Base-by-base conservation (phyloP, 2,113 vertebrate genomes). In the Entosphenus tridentatus region DNA sequence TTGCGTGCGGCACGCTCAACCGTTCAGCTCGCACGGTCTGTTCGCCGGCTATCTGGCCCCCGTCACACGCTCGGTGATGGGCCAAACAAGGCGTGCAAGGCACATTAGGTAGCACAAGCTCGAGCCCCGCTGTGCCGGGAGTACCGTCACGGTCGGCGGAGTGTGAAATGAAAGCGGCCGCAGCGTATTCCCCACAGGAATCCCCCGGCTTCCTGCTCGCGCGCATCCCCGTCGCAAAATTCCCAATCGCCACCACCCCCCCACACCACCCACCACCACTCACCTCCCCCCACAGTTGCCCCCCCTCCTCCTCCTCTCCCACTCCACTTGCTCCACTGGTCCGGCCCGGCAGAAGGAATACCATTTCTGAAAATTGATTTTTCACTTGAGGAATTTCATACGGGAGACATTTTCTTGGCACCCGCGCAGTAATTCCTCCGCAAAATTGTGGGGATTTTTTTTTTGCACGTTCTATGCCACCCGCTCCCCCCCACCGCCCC, bases 321-420 rank as follows among this genome's bases (percentile, higher is more conserved):
- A 7, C 39, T 39, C 39, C 39, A 39, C 39, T 39, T 39, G 39
- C 39, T 39, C 39, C 39, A 39, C 62, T 65, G 62, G 62, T n/a
- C 62, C 62, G 62, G n/a, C 10, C n/a, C 21, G 62, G 62, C 62
- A 21, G 62, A 65, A 65, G 62, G 62, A 65, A 65, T 65, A 65
- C 62, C n/a, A 65, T 65, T 65, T 65, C 39, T 65, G n/a, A 65
- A 65, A 65, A 65, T 65, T 65, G 62, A 65, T 65, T 65, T 65
- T 65, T 65, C 62, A 65, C 62, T 65, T 65, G 62, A 65, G 62
- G 21, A 65, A 65, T 65, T 65, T 65, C 62, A 65, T 65, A 65
- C 9, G 39, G 39, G 10, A 65, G 62, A 65, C 62, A 65, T 21
- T 65, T 65, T 65, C 62, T 65, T 65, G 62, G 62, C 62, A 65